Conservation (phyloP, 2,797 vertebrate genomes). For the Fistularia commersonii region DNA sequence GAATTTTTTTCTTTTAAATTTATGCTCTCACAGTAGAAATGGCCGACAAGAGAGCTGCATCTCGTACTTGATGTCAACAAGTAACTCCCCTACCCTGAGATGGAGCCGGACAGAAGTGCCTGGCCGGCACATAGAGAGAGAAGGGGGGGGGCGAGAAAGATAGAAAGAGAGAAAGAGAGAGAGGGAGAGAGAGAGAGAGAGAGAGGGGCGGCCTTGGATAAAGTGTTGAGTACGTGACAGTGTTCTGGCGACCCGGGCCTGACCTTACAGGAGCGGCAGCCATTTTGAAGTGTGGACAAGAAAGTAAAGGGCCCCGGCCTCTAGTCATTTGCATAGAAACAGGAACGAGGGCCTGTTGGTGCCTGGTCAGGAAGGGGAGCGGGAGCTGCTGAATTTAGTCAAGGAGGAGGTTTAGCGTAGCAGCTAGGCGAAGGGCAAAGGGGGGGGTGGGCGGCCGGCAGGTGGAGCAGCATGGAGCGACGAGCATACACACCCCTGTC, state of each 20-base stretch:
- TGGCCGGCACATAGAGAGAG: constrained; percentile 63
- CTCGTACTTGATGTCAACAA: constrained; percentile 50
- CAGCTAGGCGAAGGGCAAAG: constrained; percentile 67
- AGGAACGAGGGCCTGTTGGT: constrained; percentile 66
- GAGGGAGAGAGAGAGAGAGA: no score
- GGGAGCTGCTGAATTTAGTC: constrained; percentile 4
- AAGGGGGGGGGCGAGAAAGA: no score
- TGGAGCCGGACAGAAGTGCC: constrained; percentile 65
- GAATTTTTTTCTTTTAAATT: constrained; percentile 38
- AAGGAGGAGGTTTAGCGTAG: constrained; percentile 63
- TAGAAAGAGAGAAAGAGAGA: no score
- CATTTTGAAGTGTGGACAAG: constrained; percentile 50
- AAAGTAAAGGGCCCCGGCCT: constrained; percentile 61
- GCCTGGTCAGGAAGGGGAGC: constrained; percentile 43
- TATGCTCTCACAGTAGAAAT: constrained; percentile 61
- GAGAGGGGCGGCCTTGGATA: constrained; percentile 49
- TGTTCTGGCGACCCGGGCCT: constrained; percentile 55
- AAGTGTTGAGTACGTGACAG: constrained; percentile 52
- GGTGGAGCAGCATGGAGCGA: constrained; percentile 71
- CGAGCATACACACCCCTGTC: constrained; percentile 56
- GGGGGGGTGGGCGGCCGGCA: constrained; percentile 62
- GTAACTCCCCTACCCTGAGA: constrained; percentile 77
- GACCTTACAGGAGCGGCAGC: constrained; percentile 40
- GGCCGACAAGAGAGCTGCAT: constrained; percentile 64
- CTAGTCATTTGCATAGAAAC: constrained; percentile 81